phyloP scores from a whole-genome alignment of 2,888 invertebrate species.

The Erannis defoliaria region DNA sequence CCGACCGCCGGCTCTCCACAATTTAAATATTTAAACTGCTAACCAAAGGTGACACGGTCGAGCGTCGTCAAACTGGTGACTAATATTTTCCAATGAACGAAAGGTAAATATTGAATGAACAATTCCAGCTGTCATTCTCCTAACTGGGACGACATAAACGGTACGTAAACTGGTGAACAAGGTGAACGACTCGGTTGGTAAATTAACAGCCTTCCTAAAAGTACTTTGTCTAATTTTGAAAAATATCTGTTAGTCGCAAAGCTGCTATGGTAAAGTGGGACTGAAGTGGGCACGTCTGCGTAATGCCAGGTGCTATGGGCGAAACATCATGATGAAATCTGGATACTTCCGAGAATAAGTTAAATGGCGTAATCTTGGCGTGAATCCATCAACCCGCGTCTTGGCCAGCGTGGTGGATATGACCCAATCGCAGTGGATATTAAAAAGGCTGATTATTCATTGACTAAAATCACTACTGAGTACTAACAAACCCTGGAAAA shows the following conservation, averaged over 20 bases:
- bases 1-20: slow-evolving; percentile 18
- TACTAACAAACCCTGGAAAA: too few relatives aligned
- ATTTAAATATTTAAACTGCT: slow-evolving; percentile 26
- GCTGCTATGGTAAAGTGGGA: neutral
- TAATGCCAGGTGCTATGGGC: too few relatives aligned
- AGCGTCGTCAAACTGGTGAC: slow-evolving; percentile 20
- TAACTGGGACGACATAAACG: slow-evolving; percentile 18
- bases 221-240: neutral
- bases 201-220: neutral
- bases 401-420: too few relatives aligned
- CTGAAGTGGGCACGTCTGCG: too few relatives aligned
- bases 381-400: too few relatives aligned
- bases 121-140: slow-evolving; percentile 28
- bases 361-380: too few relatives aligned
- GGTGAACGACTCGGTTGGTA: neutral
- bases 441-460: too few relatives aligned
- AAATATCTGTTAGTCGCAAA: neutral
- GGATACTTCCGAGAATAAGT: too few relatives aligned
- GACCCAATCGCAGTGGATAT: too few relatives aligned
- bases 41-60: slow-evolving; percentile 29
- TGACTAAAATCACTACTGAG: too few relatives aligned
- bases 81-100: slow-evolving; percentile 26
- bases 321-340: too few relatives aligned
- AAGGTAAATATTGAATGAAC: slow-evolving; percentile 27
- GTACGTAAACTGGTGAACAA: slow-evolving; percentile 14